A percentile compares a stretch with the other conserved stretches of the same genome.
Conservation (phyloP, 2,113 vertebrate genomes). For the Pachycephala philippinensis region DNA sequence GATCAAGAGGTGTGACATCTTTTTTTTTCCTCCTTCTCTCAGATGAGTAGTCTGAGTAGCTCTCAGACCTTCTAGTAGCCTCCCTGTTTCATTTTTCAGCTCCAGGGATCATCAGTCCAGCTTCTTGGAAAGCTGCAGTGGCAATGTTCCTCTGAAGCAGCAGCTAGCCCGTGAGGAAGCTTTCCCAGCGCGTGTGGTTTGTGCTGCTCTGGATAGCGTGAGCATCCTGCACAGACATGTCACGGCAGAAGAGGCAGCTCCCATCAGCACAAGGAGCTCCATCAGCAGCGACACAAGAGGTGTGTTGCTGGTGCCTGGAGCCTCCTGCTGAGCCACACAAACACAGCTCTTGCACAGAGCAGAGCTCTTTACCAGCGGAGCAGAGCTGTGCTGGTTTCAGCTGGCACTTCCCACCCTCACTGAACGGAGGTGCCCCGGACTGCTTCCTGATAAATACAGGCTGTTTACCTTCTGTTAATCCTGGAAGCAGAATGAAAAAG, state of each 20-base stretch:
- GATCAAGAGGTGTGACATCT: neutral
- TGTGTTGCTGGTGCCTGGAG: neutral
- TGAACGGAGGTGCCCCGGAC: neutral
- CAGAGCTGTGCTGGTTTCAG: neutral
- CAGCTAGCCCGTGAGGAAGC: neutral
- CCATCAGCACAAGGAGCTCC: neutral
- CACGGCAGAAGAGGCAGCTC: neutral
- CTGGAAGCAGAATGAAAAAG: neutral
- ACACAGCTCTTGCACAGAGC: neutral
- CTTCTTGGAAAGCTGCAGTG: no score
- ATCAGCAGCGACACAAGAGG: neutral
- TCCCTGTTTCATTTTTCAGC: neutral
- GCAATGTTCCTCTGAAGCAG: fast-evolving
- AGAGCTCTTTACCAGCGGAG: neutral
- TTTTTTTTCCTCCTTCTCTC: neutral
- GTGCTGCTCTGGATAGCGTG: neutral
- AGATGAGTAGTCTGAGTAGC: neutral
- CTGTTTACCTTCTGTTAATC: neutral
- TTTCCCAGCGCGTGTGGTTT: neutral
- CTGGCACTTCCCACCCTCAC: neutral
- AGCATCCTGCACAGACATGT: neutral
- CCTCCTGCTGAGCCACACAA: neutral
- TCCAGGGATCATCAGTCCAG: neutral
- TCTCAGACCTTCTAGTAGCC: neutral
- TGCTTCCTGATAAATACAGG: neutral